Percentiles rank a stretch among this genome's conserved stretches.
phyloP scores from a whole-genome alignment of 2,888 invertebrate species.

The Heteromurus nitidus region DNA sequence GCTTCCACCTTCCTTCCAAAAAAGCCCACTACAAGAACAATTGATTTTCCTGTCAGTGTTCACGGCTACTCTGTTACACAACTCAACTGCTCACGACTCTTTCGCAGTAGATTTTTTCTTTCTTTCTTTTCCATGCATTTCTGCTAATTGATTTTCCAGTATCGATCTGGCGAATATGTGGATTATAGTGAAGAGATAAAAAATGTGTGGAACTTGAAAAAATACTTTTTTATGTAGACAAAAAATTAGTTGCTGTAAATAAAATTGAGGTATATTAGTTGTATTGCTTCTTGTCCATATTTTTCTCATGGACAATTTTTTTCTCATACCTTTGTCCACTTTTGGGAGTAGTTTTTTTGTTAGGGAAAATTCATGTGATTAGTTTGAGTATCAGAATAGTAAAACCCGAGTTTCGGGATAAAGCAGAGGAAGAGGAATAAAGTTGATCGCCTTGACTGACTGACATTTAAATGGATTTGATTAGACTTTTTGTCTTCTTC shows the following conservation, averaged over 20 bases:
- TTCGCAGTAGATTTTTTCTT: neutral
- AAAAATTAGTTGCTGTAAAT: neutral
- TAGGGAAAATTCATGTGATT: too few species aligned
- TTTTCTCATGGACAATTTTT: neutral
- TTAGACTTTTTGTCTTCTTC: constrained; percentile 17
- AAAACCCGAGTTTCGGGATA: too few species aligned
- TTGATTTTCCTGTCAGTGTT: constrained; percentile 61
- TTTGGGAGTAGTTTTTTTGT: neutral
- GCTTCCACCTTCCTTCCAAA: constrained; percentile 7
- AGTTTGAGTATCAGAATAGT: too few species aligned
- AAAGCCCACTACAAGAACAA: constrained; percentile 52
- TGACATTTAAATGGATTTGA: constrained; percentile 39
- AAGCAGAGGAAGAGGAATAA: neutral
- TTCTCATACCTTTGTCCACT: neutral
- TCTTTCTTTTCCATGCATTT: too few species aligned
- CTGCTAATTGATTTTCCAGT: constrained; percentile 50
- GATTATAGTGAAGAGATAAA: neutral
- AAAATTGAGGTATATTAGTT: neutral
- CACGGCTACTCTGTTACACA: constrained; percentile 37
- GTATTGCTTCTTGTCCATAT: neutral
- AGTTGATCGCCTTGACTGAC: constrained; percentile 16
- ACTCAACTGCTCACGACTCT: neutral
- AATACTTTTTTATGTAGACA: neutral
- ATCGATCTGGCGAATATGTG: constrained; percentile 23
- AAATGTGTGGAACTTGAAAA: neutral